Base-by-base conservation (phyloP, 2,113 vertebrate genomes). In the Microcebus lehilahytsara region DNA sequence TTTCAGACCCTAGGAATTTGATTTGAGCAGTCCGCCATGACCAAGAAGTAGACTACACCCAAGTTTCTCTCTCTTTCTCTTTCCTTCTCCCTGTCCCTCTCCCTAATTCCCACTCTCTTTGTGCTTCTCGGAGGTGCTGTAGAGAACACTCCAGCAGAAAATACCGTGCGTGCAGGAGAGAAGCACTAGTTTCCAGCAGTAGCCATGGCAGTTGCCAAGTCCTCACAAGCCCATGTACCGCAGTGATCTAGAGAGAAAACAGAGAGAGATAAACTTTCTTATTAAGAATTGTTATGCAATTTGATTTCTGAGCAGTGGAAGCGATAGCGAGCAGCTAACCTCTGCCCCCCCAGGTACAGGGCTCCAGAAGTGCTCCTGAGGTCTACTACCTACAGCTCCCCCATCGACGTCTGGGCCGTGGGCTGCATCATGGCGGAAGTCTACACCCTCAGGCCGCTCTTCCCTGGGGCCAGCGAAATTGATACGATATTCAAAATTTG, bases 401-500 rank as follows among this genome's bases (percentile, higher is more conserved):
- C 99, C 51, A 99, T 99, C 95, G 99, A 99, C 84, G 97, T 99
- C 95, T 99, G 99, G 99, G 99, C 99, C 0, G 99, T 99, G 62
- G 99, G 99, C 95, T 99, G 99, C 97, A 99, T 99, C 96, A 99
- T 99, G 99, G 99, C 99, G 14, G 99, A 99, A 93, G 98, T 99
- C 93, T 99, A 99, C 92, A 99, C 99, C 0, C 98, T 99, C 90
- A 97, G 99, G 95, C 99, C 99, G 4, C 99, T 99, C 53, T 99
- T 99, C 81, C 99, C 99, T 9, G 99, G 99, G 0, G 98, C 99
- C 97, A 99, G 99, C 97, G 99, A 99, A 98, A 99, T 99, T 75
- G 99, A 99, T 97, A 99, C 99, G 3, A 98, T 99, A 98, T 99
- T 99, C 98, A 99, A 99, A 98, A 99, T 99, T 94, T 99, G 99